Evolutionary conservation across 2,113 vertebrate species (phyloP).

Genomic region (Neoarius graeffei): DNA sequence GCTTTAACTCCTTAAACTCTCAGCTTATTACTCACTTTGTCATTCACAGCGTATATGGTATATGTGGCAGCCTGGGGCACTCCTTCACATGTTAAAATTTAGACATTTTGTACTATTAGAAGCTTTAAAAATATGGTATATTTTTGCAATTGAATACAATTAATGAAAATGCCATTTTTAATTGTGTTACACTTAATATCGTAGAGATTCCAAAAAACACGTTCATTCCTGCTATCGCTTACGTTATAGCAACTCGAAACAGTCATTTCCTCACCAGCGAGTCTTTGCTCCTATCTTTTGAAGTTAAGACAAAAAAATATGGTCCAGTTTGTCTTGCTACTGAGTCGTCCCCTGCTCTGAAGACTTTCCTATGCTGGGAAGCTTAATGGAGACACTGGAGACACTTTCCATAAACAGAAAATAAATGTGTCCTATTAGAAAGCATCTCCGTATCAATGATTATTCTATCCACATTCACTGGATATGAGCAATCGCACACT

Average conservation of each 20-base stretch:
- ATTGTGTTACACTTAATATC: neutral
- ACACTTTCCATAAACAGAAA: neutral
- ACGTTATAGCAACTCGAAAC: neutral
- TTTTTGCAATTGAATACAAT: neutral
- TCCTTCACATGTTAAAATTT: neutral
- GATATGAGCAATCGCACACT: too few species aligned
- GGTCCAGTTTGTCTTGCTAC: neutral
- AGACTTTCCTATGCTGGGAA: neutral
- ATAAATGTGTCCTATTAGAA: neutral
- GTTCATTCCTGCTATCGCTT: neutral
- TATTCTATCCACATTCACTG: too few species aligned
- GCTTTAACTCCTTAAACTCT: neutral
- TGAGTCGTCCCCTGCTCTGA: neutral
- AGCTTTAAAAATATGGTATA: neutral
- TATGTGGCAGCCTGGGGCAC: neutral
- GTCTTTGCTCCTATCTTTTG: neutral
- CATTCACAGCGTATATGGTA: neutral
- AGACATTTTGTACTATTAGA: neutral
- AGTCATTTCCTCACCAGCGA: neutral
- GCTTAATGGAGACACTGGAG: neutral
- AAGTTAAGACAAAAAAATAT: neutral
- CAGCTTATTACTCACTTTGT: neutral
- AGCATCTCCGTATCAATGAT: neutral
- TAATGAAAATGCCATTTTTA: neutral
- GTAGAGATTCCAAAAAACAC: neutral